Evolutionary conservation across 2,888 invertebrate species (phyloP).

Genomic region (Bugulina stolonifera): DNA sequence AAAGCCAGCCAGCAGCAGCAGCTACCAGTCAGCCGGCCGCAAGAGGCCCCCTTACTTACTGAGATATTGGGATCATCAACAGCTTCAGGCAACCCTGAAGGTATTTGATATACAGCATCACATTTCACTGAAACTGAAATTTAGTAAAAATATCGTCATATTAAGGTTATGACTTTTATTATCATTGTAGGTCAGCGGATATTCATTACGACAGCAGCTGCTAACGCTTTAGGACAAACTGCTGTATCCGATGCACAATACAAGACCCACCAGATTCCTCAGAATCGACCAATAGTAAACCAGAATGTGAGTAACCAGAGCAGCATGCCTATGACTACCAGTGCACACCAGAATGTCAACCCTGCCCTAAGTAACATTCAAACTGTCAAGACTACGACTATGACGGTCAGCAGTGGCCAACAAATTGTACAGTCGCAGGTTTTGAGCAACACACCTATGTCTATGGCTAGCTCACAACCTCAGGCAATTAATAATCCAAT

Average conservation of each 20-base stretch:
- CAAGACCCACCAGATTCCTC: background rate
- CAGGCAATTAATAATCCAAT: background rate
- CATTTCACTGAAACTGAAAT: too few relatives aligned
- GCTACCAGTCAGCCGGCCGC: background rate
- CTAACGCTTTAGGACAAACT: background rate
- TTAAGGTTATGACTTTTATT: too few relatives aligned
- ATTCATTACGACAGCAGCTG: background rate
- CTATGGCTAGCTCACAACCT: background rate
- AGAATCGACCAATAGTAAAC: background rate
- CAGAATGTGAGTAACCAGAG: background rate
- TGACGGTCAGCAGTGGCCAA: too few relatives aligned
- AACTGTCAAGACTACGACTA: background rate
- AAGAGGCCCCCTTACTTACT: conserved; percentile 5
- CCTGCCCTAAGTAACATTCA: background rate
- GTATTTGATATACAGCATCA: too few relatives aligned
- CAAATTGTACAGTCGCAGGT: background rate
- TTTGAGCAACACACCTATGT: background rate
- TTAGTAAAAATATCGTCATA: too few relatives aligned
- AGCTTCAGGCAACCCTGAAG: background rate
- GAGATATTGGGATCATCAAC: background rate
- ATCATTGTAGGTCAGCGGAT: too few relatives aligned
- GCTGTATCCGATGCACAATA: background rate
- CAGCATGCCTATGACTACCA: background rate
- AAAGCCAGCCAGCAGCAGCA: background rate
- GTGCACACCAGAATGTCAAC: background rate